phyloP scores from a whole-genome alignment of 2,888 invertebrate genomes.

The Leptopilina myrica region DNA sequence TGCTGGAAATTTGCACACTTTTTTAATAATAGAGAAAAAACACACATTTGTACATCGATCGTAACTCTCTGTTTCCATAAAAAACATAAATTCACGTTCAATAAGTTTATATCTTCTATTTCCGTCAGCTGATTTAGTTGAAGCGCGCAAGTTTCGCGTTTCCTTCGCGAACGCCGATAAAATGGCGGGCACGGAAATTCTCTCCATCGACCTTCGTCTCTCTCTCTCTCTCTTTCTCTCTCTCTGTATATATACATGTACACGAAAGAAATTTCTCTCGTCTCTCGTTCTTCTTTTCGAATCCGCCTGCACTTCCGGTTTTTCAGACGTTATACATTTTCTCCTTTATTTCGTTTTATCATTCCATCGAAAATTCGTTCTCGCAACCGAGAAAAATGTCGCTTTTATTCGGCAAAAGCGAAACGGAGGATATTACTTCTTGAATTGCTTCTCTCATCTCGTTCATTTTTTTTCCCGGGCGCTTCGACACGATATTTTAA shows the following conservation, averaged over 20 bases:
- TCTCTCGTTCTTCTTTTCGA: slow-evolving; percentile 20
- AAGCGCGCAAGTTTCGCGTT: slow-evolving; percentile 56
- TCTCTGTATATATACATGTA: background rate
- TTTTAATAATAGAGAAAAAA: too few relatives aligned
- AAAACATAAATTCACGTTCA: background rate
- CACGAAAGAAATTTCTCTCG: slow-evolving; percentile 24
- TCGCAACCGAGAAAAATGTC: slow-evolving; percentile 24
- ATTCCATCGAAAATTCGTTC: slow-evolving; percentile 18
- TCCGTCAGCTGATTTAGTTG: slow-evolving; percentile 53
- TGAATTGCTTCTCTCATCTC: background rate
- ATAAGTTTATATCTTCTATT: slow-evolving; percentile 13
- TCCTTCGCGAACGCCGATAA: slow-evolving; percentile 63
- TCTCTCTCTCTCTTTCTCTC: background rate
- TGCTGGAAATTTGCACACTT: too few relatives aligned
- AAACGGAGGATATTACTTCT: slow-evolving; percentile 1
- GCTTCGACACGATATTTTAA: background rate
- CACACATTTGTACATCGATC: too few relatives aligned
- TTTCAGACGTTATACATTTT: slow-evolving; percentile 1
- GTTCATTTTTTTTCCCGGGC: background rate
- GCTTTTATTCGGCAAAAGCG: slow-evolving; percentile 2
- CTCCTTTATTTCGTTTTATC: slow-evolving; percentile 23
- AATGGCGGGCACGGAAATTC: slow-evolving; percentile 68
- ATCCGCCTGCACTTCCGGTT: slow-evolving; percentile 33
- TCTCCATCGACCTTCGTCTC: slow-evolving; percentile 51
- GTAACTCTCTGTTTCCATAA: background rate